Evolutionary conservation across 2,888 invertebrate species (phyloP).

Genomic region (Rhodophaea formosa): DNA sequence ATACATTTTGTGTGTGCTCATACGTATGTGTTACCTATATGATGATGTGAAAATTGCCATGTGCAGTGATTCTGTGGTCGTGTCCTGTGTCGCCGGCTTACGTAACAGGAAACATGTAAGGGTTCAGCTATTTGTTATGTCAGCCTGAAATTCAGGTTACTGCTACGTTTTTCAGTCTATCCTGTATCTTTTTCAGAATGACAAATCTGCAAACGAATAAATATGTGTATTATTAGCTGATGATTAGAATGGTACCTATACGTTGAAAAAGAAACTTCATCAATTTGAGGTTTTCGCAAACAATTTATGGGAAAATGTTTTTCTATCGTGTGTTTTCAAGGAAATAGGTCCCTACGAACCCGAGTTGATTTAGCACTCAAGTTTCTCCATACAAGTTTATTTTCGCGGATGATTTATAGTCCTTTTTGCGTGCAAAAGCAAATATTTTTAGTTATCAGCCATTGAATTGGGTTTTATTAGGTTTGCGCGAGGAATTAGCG

Average conservation of each 20-base stretch:
- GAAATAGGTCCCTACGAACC: not conserved
- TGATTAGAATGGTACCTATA: not conserved
- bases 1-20: conserved; percentile 5
- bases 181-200: not conserved
- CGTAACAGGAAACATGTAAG: conserved; percentile 12
- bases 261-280: not conserved
- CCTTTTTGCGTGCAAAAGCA: conserved; percentile 3
- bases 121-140: not conserved
- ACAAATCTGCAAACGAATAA: not conserved
- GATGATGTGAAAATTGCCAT: conserved; percentile 50
- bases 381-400: not conserved
- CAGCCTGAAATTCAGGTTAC: not conserved
- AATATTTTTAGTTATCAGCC: conserved; percentile 20
- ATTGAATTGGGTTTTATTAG: conserved; percentile 25
- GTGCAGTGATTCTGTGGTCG: conserved; percentile 30
- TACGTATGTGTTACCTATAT: conserved; percentile 15
- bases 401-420: not conserved
- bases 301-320: not conserved
- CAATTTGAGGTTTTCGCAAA: not conserved
- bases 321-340: not conserved
- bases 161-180: not conserved
- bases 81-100: conserved; percentile 1
- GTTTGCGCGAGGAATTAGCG: conserved; percentile 31
- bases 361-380: not conserved
- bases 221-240: not conserved